A percentile compares a stretch with the other conserved stretches of the same genome.
phyloP scores from a whole-genome alignment of 2,888 invertebrate species.

The Operophtera brumata region DNA sequence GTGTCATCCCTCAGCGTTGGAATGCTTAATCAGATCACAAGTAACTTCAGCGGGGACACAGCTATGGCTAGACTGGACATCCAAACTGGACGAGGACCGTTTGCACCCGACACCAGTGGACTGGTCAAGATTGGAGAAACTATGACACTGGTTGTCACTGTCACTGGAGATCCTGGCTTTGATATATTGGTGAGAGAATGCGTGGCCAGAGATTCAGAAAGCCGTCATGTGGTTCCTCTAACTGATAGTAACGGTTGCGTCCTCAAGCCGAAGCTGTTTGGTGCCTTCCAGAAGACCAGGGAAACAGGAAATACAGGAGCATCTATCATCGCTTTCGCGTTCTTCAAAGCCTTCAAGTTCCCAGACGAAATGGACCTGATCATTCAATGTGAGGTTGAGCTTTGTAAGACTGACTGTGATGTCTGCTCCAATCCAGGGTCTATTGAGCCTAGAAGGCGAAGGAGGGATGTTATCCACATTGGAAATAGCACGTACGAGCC shows the following conservation, averaged over 20 bases:
- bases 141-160: constrained; percentile 90
- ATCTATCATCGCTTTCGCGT: constrained; percentile 88
- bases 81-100: constrained; percentile 88
- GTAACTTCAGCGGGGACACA: constrained; percentile 92
- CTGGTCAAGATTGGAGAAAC: constrained; percentile 90
- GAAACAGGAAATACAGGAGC: constrained; percentile 87
- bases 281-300: constrained; percentile 89
- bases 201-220: constrained; percentile 85
- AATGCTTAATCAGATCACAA: constrained; percentile 89
- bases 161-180: constrained; percentile 89
- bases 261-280: constrained; percentile 88
- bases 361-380: constrained; percentile 91
- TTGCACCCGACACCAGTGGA: constrained; percentile 87
- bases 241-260: constrained; percentile 90
- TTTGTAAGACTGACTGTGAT: constrained; percentile 90
- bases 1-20: constrained; percentile 88
- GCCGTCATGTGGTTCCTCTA: constrained; percentile 83
- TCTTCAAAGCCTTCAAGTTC: constrained; percentile 91
- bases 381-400: constrained; percentile 90
- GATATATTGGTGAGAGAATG: constrained; percentile 90
- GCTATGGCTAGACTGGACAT: constrained; percentile 89
- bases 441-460: constrained; percentile 70
- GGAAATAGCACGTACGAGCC: constrained; percentile 79
- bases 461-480: constrained; percentile 68
- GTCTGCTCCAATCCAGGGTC: constrained; percentile 85